phyloP scores from a whole-genome alignment of 2,888 invertebrate genomes.

The Hydroisotoma schaefferi region DNA sequence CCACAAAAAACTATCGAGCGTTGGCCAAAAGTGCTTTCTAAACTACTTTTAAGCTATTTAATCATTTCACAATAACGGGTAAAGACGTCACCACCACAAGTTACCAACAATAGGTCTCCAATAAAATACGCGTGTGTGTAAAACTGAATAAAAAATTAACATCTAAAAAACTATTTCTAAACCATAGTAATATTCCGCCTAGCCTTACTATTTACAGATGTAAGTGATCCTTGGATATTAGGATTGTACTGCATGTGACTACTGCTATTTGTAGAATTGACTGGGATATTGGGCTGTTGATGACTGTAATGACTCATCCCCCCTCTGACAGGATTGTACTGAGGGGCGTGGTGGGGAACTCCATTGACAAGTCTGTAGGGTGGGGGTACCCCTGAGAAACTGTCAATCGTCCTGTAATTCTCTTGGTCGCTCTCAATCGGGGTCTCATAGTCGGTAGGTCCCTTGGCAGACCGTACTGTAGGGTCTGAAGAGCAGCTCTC shows the following conservation, averaged over 20 bases:
- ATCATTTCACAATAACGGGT: no score
- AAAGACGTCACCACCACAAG: no score
- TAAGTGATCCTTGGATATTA: conserved; percentile 59
- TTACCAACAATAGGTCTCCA: no score
- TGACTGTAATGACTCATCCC: conserved; percentile 9
- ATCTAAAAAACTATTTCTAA: no score
- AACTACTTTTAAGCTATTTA: no score
- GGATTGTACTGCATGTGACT: conserved; percentile 53
- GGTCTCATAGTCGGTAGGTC: conserved; percentile 46
- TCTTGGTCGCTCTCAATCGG: conserved; percentile 46
- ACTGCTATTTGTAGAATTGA: conserved; percentile 36
- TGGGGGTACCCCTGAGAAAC: conserved; percentile 37
- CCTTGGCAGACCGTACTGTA: conserved; percentile 42
- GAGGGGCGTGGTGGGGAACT: conserved; percentile 17
- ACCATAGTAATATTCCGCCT: conserved; percentile 62
- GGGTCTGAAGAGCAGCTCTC: conserved; percentile 48
- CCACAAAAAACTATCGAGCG: no score
- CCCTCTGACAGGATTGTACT: conserved; percentile 18
- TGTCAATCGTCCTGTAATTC: conserved; percentile 46
- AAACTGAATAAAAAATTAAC: no score
- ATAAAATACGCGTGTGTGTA: no score
- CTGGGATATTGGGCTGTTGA: conserved; percentile 18
- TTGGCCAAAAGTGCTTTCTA: no score
- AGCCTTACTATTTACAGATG: conserved; percentile 56
- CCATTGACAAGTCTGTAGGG: conserved; percentile 39